Evolutionary conservation across 1,140 invertebrate species (phyloP).

Genomic region (Rhynchophorus ferrugineus): DNA sequence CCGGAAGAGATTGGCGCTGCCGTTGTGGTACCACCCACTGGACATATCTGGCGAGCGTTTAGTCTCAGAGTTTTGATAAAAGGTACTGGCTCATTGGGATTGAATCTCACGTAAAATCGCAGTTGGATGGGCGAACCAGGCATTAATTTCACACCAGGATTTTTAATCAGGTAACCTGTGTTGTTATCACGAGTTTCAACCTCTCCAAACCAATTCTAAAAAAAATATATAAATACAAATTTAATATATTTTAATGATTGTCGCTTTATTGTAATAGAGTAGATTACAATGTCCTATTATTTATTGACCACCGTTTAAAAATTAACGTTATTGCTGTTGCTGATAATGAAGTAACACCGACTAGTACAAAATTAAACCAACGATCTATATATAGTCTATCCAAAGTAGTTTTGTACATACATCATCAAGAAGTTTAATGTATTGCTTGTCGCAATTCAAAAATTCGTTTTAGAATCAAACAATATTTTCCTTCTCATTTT

Average conservation of each 20-base stretch:
- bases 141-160: constrained; percentile 30
- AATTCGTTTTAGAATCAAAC: too few relatives aligned
- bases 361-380: too few relatives aligned
- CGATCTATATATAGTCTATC: too few relatives aligned
- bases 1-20: constrained; percentile 19
- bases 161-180: constrained; percentile 34
- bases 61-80: constrained; percentile 27
- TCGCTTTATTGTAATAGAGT: neutral
- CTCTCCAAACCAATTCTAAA: constrained; percentile 41
- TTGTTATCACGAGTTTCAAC: constrained; percentile 34
- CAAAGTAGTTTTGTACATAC: too few relatives aligned
- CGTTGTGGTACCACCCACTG: constrained; percentile 27
- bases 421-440: too few relatives aligned
- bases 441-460: too few relatives aligned
- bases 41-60: constrained; percentile 35
- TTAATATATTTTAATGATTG: neutral
- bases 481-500: too few relatives aligned
- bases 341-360: too few relatives aligned
- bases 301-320: too few relatives aligned
- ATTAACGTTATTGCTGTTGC: too few relatives aligned
- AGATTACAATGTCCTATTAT: too few relatives aligned
- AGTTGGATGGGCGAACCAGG: constrained; percentile 28
- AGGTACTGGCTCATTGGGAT: constrained; percentile 30
- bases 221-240: constrained; percentile 3
- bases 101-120: constrained; percentile 37